Conservation (phyloP, 2,888 invertebrate genomes). For the Hydrotaea cyrtoneurina region DNA sequence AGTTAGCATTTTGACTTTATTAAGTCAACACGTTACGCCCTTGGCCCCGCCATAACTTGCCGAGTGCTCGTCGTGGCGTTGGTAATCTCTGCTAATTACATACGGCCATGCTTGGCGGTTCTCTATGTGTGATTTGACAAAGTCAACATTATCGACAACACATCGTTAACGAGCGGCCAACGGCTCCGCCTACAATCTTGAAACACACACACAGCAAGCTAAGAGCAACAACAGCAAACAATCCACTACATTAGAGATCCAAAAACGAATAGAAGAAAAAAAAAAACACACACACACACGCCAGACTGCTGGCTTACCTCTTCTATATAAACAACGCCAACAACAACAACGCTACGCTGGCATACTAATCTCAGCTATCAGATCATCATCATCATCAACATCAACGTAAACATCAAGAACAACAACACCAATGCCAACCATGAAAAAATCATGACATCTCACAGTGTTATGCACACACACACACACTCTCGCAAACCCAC, state of each 20-base stretch:
- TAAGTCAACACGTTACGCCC: constrained; percentile 34
- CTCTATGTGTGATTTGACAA: not conserved
- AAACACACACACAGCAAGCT: not conserved
- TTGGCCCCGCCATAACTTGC: not conserved
- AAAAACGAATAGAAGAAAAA: constrained; percentile 1
- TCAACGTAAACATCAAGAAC: constrained; percentile 8
- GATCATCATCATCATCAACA: constrained; percentile 34
- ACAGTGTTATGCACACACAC: constrained; percentile 62
- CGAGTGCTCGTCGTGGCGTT: too few species aligned
- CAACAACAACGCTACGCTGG: constrained; percentile 51
- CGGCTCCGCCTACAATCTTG: constrained; percentile 75
- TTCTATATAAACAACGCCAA: not conserved
- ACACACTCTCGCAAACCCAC: not conserved
- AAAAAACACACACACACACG: not conserved
- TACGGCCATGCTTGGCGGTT: not conserved
- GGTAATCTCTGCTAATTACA: constrained; percentile 31
- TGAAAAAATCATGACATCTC: constrained; percentile 76
- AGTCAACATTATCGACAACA: constrained; percentile 52
- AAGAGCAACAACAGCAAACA: constrained; percentile 10
- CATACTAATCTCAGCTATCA: constrained; percentile 52
- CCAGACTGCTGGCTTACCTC: not conserved
- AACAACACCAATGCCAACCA: constrained; percentile 19
- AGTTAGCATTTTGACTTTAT: constrained; percentile 29
- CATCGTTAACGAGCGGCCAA: constrained; percentile 68
- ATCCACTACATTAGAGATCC: too few species aligned